Conservation (phyloP, 2,797 vertebrate genomes). For the Coluber constrictor region DNA sequence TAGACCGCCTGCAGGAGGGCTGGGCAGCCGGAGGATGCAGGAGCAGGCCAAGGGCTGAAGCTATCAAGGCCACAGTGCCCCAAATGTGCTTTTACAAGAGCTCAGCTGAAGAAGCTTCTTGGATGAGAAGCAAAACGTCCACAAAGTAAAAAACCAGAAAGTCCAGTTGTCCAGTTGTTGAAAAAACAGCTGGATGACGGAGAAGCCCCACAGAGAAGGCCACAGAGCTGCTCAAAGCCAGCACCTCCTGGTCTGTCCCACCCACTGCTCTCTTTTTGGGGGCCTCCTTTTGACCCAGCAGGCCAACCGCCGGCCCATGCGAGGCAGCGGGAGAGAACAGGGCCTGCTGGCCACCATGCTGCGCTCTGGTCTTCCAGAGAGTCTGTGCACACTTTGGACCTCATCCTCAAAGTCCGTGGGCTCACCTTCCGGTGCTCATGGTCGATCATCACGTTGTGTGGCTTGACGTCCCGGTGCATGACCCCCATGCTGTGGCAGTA, state of each 20-base stretch:
- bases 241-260: neutral
- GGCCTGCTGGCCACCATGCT: neutral
- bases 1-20: neutral
- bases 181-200: too few species aligned
- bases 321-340: neutral
- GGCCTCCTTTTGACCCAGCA: neutral
- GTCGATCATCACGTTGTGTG: constrained; percentile 77
- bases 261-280: neutral
- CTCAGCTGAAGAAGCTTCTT: too few species aligned
- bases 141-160: too few species aligned
- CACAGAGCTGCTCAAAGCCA: neutral
- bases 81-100: too few species aligned
- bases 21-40: neutral
- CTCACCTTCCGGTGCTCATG: constrained; percentile 74
- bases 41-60: neutral
- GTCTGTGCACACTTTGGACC: fast-evolving
- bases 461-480: constrained; percentile 77
- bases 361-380: neutral
- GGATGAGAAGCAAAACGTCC: too few species aligned
- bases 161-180: too few species aligned
- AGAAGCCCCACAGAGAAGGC: too few species aligned
- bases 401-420: fast-evolving
- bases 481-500: constrained; percentile 73
- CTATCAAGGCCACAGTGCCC: neutral
- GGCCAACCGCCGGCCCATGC: neutral